Base-by-base conservation (phyloP, 2,888 invertebrate genomes). In the Therioaphis trifolii region DNA sequence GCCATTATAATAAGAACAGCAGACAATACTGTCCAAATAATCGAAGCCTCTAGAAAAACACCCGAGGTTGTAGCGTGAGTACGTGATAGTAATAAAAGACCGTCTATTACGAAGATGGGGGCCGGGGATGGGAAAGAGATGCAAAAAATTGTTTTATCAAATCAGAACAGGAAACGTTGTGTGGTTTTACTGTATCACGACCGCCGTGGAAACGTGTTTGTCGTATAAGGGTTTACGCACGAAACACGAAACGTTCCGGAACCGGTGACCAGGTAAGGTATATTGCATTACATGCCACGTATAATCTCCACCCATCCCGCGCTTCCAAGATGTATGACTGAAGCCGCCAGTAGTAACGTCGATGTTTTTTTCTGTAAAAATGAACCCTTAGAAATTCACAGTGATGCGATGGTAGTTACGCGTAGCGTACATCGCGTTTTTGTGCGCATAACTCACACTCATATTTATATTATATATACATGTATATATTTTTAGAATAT, bases 211-310 rank as follows among this genome's bases (percentile, higher is more conserved):
- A 63, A 63, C 21, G 46, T 21, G 21, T 2, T 49, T 21, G 71
- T 29, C 14, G 12, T 55, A 14, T 40, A 43, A 66, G 66, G 66
- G 77, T 63, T 61, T 49, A 78, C 46, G 35, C 40, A 5, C 5
- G 80, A 72, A 80, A 80, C 61, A 21, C 71, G 71, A 80, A 72
- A 69, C 80, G 71, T 80, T 58, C 71, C 80, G 80, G 80, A 80
- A 80, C 80, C 80, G 71, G 58, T 80, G 71, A 80, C 80, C 80
- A 69, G 58, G 55, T 76, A 76, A 21, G 24, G 21, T 35, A 40
- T 80, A 80, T 80, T 71, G 71, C 80, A 58, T 80, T 80, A 80
- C 80, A 43, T n/a, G n/a, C 58, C 27, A 14, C 18, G 43, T 21
- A 21, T n/a, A 61, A 61, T 18, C 46, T 27, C 24, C 24, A n/a